These are phyloP conservation scores for Orientallactaga bullata DNA, from an alignment of 2,113 vertebrate species.

Conservation along the genomic window DNA sequence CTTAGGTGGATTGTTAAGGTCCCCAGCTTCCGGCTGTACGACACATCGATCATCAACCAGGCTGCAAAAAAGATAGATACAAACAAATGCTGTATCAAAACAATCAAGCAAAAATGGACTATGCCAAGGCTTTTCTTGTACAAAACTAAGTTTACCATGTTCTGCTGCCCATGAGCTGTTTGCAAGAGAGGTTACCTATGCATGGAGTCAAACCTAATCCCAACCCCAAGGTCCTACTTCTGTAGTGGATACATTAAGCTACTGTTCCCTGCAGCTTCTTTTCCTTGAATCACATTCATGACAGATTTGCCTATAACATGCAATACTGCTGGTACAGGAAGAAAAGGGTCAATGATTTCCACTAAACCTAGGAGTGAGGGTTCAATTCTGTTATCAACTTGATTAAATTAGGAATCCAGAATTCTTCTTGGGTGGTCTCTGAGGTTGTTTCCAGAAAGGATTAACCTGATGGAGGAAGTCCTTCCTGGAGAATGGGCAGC, in stretches of 20 bases:
- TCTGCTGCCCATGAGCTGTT: neutral
- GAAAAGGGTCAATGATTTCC: neutral
- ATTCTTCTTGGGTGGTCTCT: too few species aligned
- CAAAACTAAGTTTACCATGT: neutral
- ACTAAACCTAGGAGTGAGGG: neutral
- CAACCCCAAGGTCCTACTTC: neutral
- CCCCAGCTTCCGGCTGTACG: constrained; percentile 97
- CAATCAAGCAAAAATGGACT: neutral
- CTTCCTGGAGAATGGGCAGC: too few species aligned
- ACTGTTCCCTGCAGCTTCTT: neutral
- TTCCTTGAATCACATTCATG: neutral
- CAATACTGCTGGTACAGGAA: rapidly evolving
- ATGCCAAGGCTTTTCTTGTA: neutral
- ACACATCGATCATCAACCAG: constrained; percentile 99
- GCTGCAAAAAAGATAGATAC: constrained; percentile 86
- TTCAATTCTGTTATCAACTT: too few species aligned
- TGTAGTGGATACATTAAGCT: neutral
- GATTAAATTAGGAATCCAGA: too few species aligned
- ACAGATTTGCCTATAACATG: neutral
- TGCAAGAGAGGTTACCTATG: neutral
- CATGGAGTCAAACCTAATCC: neutral
- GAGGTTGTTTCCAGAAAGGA: too few species aligned
- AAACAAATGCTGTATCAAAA: neutral
- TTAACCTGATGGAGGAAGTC: too few species aligned
- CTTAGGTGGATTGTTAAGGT: constrained; percentile 99